Evolutionary conservation across 2,797 vertebrate genomes (phyloP).

Genomic region (Heteromormyrus szaboi): DNA sequence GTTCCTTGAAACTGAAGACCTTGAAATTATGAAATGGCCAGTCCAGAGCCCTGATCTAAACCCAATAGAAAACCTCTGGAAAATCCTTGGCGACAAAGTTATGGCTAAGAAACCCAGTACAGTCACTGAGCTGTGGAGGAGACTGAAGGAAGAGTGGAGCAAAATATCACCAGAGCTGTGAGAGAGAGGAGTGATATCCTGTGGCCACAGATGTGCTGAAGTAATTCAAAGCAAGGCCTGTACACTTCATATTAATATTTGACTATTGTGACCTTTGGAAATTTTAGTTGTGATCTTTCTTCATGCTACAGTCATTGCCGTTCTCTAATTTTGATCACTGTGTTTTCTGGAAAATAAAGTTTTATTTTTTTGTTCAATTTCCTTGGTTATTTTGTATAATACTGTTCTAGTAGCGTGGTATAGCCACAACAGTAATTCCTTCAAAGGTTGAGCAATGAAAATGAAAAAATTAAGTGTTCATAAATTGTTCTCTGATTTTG

Average conservation of each 20-base stretch:
- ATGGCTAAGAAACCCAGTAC: not conserved
- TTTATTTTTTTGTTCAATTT: not conserved
- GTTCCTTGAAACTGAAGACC: not conserved
- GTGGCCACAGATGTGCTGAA: not conserved
- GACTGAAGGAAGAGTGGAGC: not conserved
- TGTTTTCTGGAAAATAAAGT: not conserved
- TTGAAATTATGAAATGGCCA: not conserved
- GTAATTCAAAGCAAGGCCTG: not conserved
- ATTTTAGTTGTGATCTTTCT: not conserved
- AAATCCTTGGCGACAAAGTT: not conserved
- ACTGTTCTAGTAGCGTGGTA: not conserved
- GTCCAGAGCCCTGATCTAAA: not conserved
- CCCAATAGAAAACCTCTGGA: not conserved
- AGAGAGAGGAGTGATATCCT: not conserved
- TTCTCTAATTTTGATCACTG: not conserved
- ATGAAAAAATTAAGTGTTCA: not conserved
- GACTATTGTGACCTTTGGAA: not conserved
- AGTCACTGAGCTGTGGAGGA: not conserved
- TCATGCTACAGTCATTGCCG: not conserved
- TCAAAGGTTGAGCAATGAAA: not conserved
- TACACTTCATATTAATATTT: not conserved
- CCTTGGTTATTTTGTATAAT: not conserved
- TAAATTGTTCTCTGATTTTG: not conserved
- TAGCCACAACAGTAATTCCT: not conserved
- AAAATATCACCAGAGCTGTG: not conserved